Base-by-base conservation (phyloP, 2,797 vertebrate species). In the Prunella strophiata region DNA sequence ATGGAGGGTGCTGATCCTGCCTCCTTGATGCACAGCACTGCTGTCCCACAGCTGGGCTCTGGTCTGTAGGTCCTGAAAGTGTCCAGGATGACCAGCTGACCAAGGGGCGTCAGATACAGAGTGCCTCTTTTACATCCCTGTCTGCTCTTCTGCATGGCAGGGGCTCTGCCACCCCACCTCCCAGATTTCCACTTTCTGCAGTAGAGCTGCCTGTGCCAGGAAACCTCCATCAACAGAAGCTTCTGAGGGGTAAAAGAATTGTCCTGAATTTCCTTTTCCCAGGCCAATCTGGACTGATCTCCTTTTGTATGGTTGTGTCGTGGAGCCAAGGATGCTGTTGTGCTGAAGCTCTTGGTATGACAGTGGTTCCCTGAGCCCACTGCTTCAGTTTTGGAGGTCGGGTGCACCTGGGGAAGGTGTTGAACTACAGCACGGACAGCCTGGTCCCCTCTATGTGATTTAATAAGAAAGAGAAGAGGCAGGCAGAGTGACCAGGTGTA, bases 11-110 rank as follows among this genome's bases (percentile, higher is more conserved):
- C 76, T 71, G 67, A 4, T 58, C 8, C 30, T 62, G 38, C 29
- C 68, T 67, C 14, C 57, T 22, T 1, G 0, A 27, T 7, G 26
- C 15, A 5, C 5, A 12, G 9, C 4, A 2, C 57, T 48, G 36
- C 55, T n/a, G 18, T 52, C 36, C 38, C 58, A 16, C 34, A 13
- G 2, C 43, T 20, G 55, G 12, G 32, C 5, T 30, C 50, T 48
- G 30, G 5, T 48, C 42, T 36, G 13, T 14, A 10, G 50, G 18
- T 66, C 16, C n/a, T 27, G 43, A 3, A 11, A 18, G 62, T 50
- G 47, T 57, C 34, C 18, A 7, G 66, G 30, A 7, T 58, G 50
- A 23, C 18, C 6, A 19, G 1, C 15, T 21, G 68, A 30, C n/a
- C 0, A 11, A 42, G n/a, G 54, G 23, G 13, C 17, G 7, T 19